Conservation (phyloP, 2,797 vertebrate species). For the Anguilla anguilla region DNA sequence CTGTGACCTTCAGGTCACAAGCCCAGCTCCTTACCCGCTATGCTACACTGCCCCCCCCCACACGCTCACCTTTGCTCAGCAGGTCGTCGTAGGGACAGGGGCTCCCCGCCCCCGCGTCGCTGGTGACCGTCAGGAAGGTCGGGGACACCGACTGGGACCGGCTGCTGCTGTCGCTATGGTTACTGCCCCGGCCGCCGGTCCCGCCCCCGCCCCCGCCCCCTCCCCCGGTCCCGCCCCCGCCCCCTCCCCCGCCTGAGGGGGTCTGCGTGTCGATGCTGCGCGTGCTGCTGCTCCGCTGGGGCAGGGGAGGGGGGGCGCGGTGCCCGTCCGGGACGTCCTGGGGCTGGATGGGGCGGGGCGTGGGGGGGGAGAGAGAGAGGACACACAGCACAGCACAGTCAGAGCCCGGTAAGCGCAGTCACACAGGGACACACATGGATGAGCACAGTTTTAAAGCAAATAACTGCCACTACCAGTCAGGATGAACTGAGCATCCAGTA, state of each 20-base stretch:
- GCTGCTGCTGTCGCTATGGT: constrained; percentile 93
- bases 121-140: constrained; percentile 90
- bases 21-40: no score
- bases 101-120: constrained; percentile 84
- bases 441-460: no score
- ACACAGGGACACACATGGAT: no score
- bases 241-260: constrained; percentile 86
- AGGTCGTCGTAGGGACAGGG: constrained; percentile 82
- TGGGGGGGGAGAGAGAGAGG: background rate
- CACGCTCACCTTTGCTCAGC: constrained; percentile 82
- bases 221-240: constrained; percentile 53
- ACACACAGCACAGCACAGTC: background rate
- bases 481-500: no score
- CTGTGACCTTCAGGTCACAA: no score
- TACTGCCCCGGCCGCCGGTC: constrained; percentile 65
- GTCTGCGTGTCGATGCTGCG: constrained; percentile 98
- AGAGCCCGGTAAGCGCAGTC: no score
- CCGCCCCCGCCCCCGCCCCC: constrained; percentile 75
- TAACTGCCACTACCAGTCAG: no score
- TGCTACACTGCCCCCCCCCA: no score
- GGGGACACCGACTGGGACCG: constrained; percentile 95
- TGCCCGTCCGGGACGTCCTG: constrained; percentile 97
- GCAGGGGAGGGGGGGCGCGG: constrained; percentile 78
- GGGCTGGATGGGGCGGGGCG: constrained; percentile 68
- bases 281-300: constrained; percentile 92